Percentiles rank a stretch among this genome's conserved stretches.
Evolutionary conservation across 2,113 vertebrate genomes (phyloP).

Genomic region (Coptodon rendalli): DNA sequence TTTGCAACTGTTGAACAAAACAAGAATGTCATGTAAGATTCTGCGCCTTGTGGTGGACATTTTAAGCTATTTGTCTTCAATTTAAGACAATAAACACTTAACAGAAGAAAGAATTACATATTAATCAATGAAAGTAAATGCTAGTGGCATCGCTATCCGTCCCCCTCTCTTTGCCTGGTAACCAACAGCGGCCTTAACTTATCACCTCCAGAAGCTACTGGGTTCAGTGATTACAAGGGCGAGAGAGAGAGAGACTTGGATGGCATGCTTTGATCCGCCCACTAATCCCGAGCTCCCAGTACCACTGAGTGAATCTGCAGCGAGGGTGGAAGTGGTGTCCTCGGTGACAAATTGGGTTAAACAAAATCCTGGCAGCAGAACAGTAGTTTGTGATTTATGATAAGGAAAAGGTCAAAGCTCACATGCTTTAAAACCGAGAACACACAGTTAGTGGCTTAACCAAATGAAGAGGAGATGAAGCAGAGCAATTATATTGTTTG

Average conservation of each 20-base stretch:
- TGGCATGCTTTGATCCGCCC: constrained; percentile 66
- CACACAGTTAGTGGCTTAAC: not conserved
- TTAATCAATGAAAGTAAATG: not conserved
- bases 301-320: constrained; percentile 21
- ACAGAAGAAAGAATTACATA: not conserved
- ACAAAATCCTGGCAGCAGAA: constrained; percentile 67
- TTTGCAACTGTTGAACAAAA: not conserved
- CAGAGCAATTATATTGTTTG: constrained; percentile 22
- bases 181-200: constrained; percentile 1
- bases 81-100: not conserved
- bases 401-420: constrained; percentile 63
- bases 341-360: constrained; percentile 71
- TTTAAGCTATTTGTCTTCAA: not conserved
- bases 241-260: constrained; percentile 5
- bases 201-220: constrained; percentile 31
- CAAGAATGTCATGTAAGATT: not conserved
- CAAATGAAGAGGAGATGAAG: constrained; percentile 26
- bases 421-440: constrained; percentile 6
- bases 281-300: constrained; percentile 47
- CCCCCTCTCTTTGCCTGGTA: not conserved
- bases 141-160: not conserved
- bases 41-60: not conserved
- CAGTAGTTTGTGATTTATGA: constrained; percentile 67
- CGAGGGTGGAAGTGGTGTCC: constrained; percentile 30
- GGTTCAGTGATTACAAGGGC: constrained; percentile 45